phyloP scores from a whole-genome alignment of 2,113 vertebrate species.

The Oxyura jamaicensis region DNA sequence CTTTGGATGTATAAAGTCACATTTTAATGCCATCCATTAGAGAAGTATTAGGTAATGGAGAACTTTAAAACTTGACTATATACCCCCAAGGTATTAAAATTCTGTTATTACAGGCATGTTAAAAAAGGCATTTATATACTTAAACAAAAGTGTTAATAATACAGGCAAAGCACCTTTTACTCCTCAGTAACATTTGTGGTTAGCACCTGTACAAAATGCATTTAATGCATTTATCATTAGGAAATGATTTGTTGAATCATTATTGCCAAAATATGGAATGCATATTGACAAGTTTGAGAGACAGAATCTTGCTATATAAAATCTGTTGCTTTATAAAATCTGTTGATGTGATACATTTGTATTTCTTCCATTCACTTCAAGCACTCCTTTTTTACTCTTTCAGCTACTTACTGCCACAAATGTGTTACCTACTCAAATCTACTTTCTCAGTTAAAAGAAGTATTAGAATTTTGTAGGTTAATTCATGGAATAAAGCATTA shows the following conservation, averaged over 20 bases:
- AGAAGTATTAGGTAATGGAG: background rate
- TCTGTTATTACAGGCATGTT: background rate
- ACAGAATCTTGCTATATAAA: background rate
- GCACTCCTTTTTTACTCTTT: background rate
- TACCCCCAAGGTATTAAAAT: background rate
- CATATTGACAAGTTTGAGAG: background rate
- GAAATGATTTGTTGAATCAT: background rate
- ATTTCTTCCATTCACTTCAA: background rate
- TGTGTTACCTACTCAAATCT: background rate
- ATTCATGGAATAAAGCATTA: background rate
- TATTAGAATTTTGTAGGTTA: background rate
- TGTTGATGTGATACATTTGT: background rate
- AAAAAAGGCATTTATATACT: background rate
- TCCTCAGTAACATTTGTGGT: background rate
- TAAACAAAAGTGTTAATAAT: background rate
- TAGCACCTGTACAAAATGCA: background rate
- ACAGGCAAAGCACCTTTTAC: background rate
- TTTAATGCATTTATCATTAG: background rate
- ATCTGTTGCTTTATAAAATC: no score
- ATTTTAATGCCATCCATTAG: background rate
- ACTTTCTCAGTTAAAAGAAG: background rate
- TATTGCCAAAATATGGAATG: background rate
- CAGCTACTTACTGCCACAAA: background rate
- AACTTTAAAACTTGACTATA: background rate
- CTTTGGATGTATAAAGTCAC: background rate